Base-by-base conservation (phyloP, 2,113 vertebrate genomes). In the Gnathonemus longibarbis region DNA sequence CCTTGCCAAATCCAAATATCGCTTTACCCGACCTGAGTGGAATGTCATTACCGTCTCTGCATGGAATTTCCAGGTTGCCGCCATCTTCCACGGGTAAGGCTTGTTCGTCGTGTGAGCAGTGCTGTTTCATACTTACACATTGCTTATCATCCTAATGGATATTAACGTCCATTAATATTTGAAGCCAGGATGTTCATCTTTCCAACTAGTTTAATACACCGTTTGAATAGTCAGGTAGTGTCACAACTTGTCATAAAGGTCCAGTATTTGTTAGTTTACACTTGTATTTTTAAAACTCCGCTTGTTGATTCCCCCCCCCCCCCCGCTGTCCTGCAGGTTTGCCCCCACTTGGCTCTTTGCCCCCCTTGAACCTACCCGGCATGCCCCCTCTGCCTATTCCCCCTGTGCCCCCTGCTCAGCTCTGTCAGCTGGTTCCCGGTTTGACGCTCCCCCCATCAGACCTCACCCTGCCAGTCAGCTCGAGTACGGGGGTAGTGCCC, bases 1-100 rank as follows among this genome's bases (percentile, higher is more conserved):
- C 94, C 91, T 94, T 97, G 85, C 95, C 96, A 88, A 97, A 97
- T 92, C 94, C 97, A 90, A 97, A 97, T 88, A 92, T 97, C 70
- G 92, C 95, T 1, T 91, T 96, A 31, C 95, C 97, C 0, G 95
- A 96, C 85, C 92, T 96, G 88, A 92, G 96, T 93, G 90, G 89
- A 8, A 84, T 91, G 1, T 90, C 92, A 0, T 80, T 94, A 87
- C 94, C 95, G 1, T 89, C 92, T 0, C 80, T 94, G 83, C 94
- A 94, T 77, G 95, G 95, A 46, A 92, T 94, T 87, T 90, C 93
- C 85, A 91, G 90, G 91, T 91, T 96, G 35, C 94, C 96, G 21
- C 89, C 90, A 45, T 11, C 92, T 6, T 56, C 84, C 86, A 19
- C 58, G 27, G 88, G 88, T 90, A 85, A 48, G 66, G 52, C 70